These are phyloP conservation scores for Siderastrea radians DNA, from an alignment of 92 coral and sea anemone species.

Conservation along the genomic window DNA sequence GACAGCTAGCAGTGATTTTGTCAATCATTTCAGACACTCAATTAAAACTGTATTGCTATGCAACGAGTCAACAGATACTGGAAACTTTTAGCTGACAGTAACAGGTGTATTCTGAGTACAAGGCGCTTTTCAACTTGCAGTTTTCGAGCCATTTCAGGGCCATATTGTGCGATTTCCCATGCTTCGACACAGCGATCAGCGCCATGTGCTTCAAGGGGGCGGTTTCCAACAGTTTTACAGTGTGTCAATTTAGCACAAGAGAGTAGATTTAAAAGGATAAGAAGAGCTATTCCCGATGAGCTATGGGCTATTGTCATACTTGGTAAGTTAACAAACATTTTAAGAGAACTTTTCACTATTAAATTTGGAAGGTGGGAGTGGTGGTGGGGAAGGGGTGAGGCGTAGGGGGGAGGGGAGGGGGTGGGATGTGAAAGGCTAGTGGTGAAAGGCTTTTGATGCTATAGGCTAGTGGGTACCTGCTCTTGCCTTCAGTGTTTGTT, in stretches of 20 bases:
- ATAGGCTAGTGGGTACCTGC: too few species aligned
- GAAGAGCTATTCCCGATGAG: conserved; percentile 70
- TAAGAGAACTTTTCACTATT: too few species aligned
- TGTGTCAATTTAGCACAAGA: conserved; percentile 22
- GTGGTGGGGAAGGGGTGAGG: too few species aligned
- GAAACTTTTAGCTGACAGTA: not conserved
- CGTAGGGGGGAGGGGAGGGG: too few species aligned
- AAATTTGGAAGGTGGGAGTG: too few species aligned
- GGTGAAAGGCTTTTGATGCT: too few species aligned
- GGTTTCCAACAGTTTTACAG: conserved; percentile 26
- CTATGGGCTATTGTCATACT: conserved; percentile 71
- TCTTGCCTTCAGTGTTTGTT: too few species aligned
- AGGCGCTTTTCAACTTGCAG: conserved; percentile 1
- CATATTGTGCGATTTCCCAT: not conserved
- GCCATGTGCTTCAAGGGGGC: not conserved
- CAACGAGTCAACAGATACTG: conserved; percentile 5
- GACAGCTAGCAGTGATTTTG: not conserved
- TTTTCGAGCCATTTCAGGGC: not conserved
- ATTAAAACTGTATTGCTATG: not conserved
- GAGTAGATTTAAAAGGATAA: conserved; percentile 36
- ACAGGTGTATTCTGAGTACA: conserved; percentile 2
- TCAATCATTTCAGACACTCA: not conserved
- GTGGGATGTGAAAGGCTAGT: too few species aligned
- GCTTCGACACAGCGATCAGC: not conserved
- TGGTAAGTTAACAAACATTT: conserved; percentile 36